These are phyloP conservation scores for Chrysomela aeneicollis DNA, from an alignment of 2,888 invertebrate genomes.

Conservation along the genomic window DNA sequence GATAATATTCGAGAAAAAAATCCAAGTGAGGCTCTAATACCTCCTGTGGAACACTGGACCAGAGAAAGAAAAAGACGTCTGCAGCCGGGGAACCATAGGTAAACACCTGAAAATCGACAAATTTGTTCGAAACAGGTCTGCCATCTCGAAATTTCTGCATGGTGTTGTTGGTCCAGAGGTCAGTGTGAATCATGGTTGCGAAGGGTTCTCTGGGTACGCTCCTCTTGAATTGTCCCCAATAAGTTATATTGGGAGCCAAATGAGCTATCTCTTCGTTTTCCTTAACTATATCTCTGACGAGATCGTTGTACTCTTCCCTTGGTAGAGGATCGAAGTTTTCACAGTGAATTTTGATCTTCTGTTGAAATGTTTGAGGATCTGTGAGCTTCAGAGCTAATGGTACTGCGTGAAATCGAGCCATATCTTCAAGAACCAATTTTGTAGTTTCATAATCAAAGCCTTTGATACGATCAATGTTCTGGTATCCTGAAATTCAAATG, in stretches of 20 bases:
- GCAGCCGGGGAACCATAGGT: constrained; percentile 62
- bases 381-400: constrained; percentile 63
- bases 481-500: constrained; percentile 58
- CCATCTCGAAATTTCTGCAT: constrained; percentile 60
- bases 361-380: constrained; percentile 58
- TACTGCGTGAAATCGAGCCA: constrained; percentile 67
- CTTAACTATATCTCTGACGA: constrained; percentile 10
- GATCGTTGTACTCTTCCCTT: not conserved
- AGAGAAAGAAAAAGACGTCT: constrained; percentile 65
- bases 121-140: constrained; percentile 52
- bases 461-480: constrained; percentile 60
- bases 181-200: constrained; percentile 64
- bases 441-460: constrained; percentile 64
- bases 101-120: constrained; percentile 68
- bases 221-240: constrained; percentile 19
- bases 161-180: constrained; percentile 69
- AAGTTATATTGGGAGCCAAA: constrained; percentile 8
- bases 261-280: constrained; percentile 18
- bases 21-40: constrained; percentile 59
- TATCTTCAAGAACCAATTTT: constrained; percentile 58
- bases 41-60: constrained; percentile 60
- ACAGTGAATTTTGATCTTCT: constrained; percentile 53
- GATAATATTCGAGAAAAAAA: constrained; percentile 62
- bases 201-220: constrained; percentile 50
- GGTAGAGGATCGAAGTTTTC: not conserved